Evolutionary conservation across 2,888 invertebrate species (phyloP).

Genomic region (Scaptomyza cyrtandrae): DNA sequence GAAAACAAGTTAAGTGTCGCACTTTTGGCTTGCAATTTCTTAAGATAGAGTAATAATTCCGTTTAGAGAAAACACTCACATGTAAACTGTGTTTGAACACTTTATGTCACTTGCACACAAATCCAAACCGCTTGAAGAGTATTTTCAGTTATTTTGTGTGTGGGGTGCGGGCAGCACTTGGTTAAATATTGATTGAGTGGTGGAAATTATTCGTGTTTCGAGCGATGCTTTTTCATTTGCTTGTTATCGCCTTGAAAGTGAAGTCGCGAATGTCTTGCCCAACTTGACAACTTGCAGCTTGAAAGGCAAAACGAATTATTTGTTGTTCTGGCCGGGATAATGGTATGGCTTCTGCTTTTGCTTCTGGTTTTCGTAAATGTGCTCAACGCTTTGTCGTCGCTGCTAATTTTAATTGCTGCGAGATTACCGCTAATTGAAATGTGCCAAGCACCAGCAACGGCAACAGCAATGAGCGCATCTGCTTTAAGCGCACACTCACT

Average conservation of each 20-base stretch:
- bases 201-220: conserved; percentile 20
- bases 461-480: conserved; percentile 44
- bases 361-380: conserved; percentile 16
- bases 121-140: neutral
- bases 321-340: conserved; percentile 40
- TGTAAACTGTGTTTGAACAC: conserved; percentile 10
- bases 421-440: conserved; percentile 52
- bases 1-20: neutral
- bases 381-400: conserved; percentile 26
- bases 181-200: conserved; percentile 47
- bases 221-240: conserved; percentile 23
- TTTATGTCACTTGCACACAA: conserved; percentile 19
- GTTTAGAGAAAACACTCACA: conserved; percentile 39
- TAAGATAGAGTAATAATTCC: conserved; percentile 4
- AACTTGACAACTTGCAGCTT: conserved; percentile 7
- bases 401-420: conserved; percentile 47
- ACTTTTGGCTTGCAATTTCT: neutral
- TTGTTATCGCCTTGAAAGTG: conserved; percentile 43
- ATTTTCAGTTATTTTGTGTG: conserved; percentile 3
- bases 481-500: conserved; percentile 39
- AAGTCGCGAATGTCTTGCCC: conserved; percentile 29
- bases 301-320: conserved; percentile 2
- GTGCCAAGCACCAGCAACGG: conserved; percentile 40
- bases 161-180: conserved; percentile 16
- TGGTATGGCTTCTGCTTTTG: conserved; percentile 13